Evolutionary conservation across 92 coral and sea anemone genomes (phyloP).

Genomic region (Pocillopora meandrina): DNA sequence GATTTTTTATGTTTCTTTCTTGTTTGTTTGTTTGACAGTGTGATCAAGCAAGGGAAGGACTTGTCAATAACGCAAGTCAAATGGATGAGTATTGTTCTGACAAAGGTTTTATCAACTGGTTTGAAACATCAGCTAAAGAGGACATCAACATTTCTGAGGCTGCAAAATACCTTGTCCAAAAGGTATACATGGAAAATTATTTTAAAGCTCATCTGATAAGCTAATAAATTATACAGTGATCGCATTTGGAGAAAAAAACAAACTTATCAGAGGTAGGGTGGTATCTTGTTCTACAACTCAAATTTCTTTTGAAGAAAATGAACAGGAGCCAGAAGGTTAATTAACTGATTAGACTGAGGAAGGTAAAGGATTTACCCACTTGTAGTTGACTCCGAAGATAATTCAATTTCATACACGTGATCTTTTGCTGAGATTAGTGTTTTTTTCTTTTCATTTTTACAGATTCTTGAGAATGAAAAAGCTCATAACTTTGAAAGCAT

Average conservation of each 20-base stretch:
- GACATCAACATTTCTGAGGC: slow-evolving; percentile 93
- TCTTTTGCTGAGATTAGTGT: background rate
- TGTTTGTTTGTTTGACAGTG: slow-evolving; percentile 53
- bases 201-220: too few relatives aligned
- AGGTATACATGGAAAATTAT: slow-evolving; percentile 49
- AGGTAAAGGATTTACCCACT: too few relatives aligned
- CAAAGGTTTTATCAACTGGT: slow-evolving; percentile 96
- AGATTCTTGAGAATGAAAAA: slow-evolving; percentile 94
- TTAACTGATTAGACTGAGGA: too few relatives aligned
- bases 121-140: slow-evolving; percentile 97
- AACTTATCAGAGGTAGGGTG: too few relatives aligned
- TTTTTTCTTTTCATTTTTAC: background rate
- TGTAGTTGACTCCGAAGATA: too few relatives aligned
- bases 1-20: too few relatives aligned
- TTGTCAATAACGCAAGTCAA: slow-evolving; percentile 91
- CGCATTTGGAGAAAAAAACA: background rate
- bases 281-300: too few relatives aligned
- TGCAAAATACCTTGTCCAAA: slow-evolving; percentile 85
- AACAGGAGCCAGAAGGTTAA: too few relatives aligned
- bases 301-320: too few relatives aligned
- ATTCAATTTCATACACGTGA: too few relatives aligned
- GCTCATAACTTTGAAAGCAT: slow-evolving; percentile 68
- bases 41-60: slow-evolving; percentile 95
- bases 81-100: slow-evolving; percentile 99
- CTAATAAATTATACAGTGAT: background rate